Conservation (phyloP, 1,140 invertebrate species). For the Listronotus oregonensis region DNA sequence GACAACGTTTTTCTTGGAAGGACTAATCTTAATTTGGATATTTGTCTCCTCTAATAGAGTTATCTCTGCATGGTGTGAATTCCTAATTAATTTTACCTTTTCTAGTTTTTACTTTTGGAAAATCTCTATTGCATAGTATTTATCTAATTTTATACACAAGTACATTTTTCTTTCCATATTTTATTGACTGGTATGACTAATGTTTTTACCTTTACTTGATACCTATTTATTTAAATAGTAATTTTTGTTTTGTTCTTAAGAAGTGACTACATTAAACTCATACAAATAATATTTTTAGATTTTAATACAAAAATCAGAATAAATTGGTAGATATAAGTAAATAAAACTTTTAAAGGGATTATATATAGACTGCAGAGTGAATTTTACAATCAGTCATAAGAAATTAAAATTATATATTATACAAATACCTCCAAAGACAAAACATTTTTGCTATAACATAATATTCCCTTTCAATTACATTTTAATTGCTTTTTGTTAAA, state of each 20-base stretch:
- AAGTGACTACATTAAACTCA: too few relatives aligned
- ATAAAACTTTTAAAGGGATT: too few relatives aligned
- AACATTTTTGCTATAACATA: too few relatives aligned
- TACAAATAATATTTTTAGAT: too few relatives aligned
- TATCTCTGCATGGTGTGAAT: conserved; percentile 12
- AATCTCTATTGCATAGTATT: not conserved
- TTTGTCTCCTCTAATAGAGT: conserved; percentile 12
- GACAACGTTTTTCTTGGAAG: conserved; percentile 6
- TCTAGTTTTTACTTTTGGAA: not conserved
- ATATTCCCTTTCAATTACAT: too few relatives aligned
- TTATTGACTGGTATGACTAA: conserved; percentile 22
- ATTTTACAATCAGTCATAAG: too few relatives aligned
- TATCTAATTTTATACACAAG: not conserved
- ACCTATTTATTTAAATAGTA: not conserved
- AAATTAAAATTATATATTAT: too few relatives aligned
- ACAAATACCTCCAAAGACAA: too few relatives aligned
- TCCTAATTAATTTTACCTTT: conserved; percentile 21
- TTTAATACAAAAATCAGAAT: too few relatives aligned
- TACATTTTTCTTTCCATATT: conserved; percentile 3
- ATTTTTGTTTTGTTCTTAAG: not conserved
- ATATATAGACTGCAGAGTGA: too few relatives aligned
- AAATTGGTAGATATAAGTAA: too few relatives aligned
- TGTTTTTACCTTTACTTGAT: conserved; percentile 4
- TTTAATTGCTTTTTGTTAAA: too few relatives aligned
- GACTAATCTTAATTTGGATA: conserved; percentile 9